These are phyloP conservation scores for Metacarcinus magister DNA, from an alignment of 2,888 invertebrate species.

Conservation along the genomic window DNA sequence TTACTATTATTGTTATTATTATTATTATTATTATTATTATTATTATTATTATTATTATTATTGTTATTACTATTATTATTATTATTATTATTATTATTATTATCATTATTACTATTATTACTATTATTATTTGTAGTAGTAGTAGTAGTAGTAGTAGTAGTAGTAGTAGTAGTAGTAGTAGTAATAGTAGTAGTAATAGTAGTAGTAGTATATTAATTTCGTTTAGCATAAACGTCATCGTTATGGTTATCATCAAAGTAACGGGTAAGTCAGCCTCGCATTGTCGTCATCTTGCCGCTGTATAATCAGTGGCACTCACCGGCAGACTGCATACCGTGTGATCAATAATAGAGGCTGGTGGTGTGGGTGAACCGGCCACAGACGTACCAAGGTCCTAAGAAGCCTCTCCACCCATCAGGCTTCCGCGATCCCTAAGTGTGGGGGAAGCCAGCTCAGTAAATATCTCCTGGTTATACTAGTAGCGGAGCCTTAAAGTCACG, in stretches of 20 bases:
- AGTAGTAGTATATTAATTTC: not conserved
- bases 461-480: not conserved
- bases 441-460: not conserved
- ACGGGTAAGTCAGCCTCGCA: not conserved
- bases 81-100: not conserved
- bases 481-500: not conserved
- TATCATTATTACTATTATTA: not conserved
- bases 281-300: not conserved
- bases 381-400: not conserved
- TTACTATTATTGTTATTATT: too few relatives aligned
- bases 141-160: constrained; percentile 11
- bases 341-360: constrained; percentile 9
- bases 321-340: not conserved
- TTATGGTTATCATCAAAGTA: not conserved
- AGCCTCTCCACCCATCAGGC: not conserved
- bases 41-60: not conserved
- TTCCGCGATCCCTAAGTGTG: not conserved
- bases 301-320: not conserved
- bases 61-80: not conserved
- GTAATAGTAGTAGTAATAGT: constrained; percentile 35
- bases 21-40: not conserved
- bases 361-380: not conserved
- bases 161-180: constrained; percentile 12
- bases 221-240: not conserved
- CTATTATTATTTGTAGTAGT: not conserved